Evolutionary conservation across 2,797 vertebrate genomes (phyloP).

Genomic region (Scleropages formosus): DNA sequence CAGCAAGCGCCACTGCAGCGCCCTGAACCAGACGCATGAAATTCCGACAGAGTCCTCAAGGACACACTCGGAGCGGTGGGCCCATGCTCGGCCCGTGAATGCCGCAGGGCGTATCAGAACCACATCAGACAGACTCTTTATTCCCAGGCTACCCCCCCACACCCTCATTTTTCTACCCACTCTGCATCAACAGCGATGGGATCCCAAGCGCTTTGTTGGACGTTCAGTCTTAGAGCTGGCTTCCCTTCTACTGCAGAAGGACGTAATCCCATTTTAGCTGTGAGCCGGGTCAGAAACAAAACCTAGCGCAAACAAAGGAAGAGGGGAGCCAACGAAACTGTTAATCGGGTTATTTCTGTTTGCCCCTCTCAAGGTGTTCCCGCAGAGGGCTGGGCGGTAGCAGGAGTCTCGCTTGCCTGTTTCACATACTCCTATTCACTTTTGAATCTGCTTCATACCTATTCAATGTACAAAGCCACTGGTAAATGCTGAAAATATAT

Average conservation of each 20-base stretch:
- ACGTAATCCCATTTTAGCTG: slow-evolving; percentile 50
- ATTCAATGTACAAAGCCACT: too few species aligned
- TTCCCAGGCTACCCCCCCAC: neutral
- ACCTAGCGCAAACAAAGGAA: slow-evolving; percentile 39
- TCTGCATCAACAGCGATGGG: slow-evolving; percentile 18
- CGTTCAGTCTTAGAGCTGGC: slow-evolving; percentile 28
- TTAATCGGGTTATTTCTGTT: slow-evolving; percentile 50
- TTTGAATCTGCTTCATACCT: too few species aligned
- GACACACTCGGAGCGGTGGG: slow-evolving; percentile 29
- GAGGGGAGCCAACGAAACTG: slow-evolving; percentile 16
- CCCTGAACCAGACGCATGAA: slow-evolving; percentile 31
- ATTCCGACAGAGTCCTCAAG: slow-evolving; percentile 27
- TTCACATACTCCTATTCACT: too few species aligned
- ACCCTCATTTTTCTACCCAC: neutral
- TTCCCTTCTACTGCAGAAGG: slow-evolving; percentile 33
- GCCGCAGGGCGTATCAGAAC: slow-evolving; percentile 37
- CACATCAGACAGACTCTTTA: slow-evolving; percentile 41
- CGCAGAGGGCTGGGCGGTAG: too few species aligned
- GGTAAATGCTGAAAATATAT: too few species aligned
- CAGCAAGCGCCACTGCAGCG: slow-evolving; percentile 4
- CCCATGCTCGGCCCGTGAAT: slow-evolving; percentile 25
- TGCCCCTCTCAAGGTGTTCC: slow-evolving; percentile 1
- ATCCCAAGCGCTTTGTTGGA: slow-evolving; percentile 31
- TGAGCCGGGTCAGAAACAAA: slow-evolving; percentile 43
- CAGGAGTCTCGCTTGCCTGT: too few species aligned